These are phyloP conservation scores for Rhinophrynus dorsalis DNA, from an alignment of 2,797 vertebrate genomes.

Conservation along the genomic window DNA sequence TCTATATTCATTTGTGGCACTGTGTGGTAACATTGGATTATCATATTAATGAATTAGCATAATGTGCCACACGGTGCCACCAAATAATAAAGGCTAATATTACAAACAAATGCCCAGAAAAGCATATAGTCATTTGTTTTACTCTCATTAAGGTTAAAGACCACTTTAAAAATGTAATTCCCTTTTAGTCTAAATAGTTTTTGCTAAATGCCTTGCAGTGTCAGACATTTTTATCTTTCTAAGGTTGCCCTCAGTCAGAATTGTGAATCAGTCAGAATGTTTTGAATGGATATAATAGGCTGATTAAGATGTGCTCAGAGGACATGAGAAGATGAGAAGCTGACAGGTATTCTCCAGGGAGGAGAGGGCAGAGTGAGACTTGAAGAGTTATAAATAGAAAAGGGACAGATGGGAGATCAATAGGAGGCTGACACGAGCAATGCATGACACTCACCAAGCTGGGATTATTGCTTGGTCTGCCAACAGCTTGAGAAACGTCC, in stretches of 20 bases:
- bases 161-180: background rate
- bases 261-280: background rate
- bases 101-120: too few species aligned
- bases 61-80: too few species aligned
- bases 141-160: too few species aligned
- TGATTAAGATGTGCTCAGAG: conserved; percentile 29
- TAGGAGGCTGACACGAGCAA: conserved; percentile 38
- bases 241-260: background rate
- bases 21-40: too few species aligned
- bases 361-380: conserved; percentile 3
- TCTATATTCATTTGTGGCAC: too few species aligned
- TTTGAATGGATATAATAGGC: background rate
- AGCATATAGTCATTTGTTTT: too few species aligned
- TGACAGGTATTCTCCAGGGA: conserved; percentile 38
- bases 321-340: conserved; percentile 21
- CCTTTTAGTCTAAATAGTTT: background rate
- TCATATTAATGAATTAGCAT: too few species aligned
- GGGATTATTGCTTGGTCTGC: conserved; percentile 35
- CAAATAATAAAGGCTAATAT: too few species aligned
- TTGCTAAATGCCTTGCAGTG: background rate
- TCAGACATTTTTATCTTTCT: background rate
- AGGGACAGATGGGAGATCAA: conserved; percentile 40
- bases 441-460: conserved; percentile 40
- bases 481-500: conserved; percentile 31
- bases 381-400: conserved; percentile 43